Evolutionary conservation across 1,140 invertebrate genomes (phyloP), one percentile per base, ranked within the genome.

Genomic region (Achroia grisella): DNA sequence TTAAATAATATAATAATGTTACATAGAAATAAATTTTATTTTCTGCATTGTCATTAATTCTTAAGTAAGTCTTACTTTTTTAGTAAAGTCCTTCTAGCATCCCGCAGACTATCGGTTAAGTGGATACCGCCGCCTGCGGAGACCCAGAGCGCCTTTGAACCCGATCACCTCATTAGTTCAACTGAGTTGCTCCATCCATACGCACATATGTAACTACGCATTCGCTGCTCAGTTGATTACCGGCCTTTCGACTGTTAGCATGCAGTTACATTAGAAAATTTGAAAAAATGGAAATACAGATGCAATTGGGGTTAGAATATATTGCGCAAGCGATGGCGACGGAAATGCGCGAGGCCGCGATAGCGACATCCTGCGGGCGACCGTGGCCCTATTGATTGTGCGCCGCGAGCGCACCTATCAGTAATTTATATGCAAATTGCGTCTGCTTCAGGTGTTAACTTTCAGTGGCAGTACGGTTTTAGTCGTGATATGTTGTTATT

Each of bases 101-200:
- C 44, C 43, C 44, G 45, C 47, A 35, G 56, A 36, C 56, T 59
- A 52, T 57, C 61, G 46, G 52, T 56, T 70, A 71, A 73, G 74
- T 72, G 61, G 59, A 40, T 28, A 51, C 61, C 71, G 44, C 63
- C 73, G 47, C 79, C 72, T 74, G 69, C 51, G 37, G 76, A 63
- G 66, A 60, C 63, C 66, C 48, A 56, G 56, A 56, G 56, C 60
- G 71, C 62, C 65, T 79, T 83, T 79, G 79, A 79, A 83, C 72
- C 57, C 74, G 61, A 79, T 75, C 73, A 73, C 59, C 67, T 79
- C 76, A 80, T 83, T 83, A 83, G 73, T 76, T 65, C 70, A 71
- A 64, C 62, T 65, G 56, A 71, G 60, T 76, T 72, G 58, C 59
- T 70, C 64, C 62, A 61, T 56, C 63, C 61, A 61, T 53, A 71